Percentiles rank a stretch among this genome's conserved stretches.
Evolutionary conservation across 2,797 vertebrate genomes (phyloP).

Genomic region (Lacerta bilineata): DNA sequence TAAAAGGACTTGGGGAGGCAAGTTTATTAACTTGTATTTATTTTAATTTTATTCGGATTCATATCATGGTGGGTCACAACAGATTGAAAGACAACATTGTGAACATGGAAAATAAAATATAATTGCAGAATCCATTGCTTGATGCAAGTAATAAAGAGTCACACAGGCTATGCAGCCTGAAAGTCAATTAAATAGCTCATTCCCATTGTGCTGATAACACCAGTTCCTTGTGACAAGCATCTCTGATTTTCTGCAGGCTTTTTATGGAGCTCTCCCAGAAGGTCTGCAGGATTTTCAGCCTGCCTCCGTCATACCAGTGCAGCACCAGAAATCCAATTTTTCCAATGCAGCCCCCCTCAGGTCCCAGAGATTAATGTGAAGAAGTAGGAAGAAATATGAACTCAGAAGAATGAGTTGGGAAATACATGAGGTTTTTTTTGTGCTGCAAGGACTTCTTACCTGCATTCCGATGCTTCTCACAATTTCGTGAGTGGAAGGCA

Average conservation of each 20-base stretch:
- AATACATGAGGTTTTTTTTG: background rate
- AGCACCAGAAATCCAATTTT: background rate
- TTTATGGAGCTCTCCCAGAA: background rate
- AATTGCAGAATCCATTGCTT: background rate
- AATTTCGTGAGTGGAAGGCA: constrained; percentile 92
- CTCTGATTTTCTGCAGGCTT: background rate
- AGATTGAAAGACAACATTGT: no score
- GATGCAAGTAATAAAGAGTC: background rate
- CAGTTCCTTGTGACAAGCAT: no score
- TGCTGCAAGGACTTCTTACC: constrained; percentile 79
- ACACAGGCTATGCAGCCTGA: background rate
- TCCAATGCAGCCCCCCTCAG: background rate
- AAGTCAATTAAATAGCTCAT: background rate
- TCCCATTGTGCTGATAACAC: no score
- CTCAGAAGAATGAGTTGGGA: background rate
- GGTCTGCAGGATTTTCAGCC: background rate
- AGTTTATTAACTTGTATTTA: background rate
- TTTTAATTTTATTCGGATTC: no score
- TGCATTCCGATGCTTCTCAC: constrained; percentile 94
- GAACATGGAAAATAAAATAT: no score
- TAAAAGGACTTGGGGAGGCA: background rate
- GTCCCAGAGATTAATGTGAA: background rate
- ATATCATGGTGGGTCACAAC: no score
- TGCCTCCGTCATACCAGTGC: background rate
- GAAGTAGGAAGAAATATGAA: background rate